Conservation (phyloP, 2,888 invertebrate genomes). For the Pycnomerus fuliginosus region DNA sequence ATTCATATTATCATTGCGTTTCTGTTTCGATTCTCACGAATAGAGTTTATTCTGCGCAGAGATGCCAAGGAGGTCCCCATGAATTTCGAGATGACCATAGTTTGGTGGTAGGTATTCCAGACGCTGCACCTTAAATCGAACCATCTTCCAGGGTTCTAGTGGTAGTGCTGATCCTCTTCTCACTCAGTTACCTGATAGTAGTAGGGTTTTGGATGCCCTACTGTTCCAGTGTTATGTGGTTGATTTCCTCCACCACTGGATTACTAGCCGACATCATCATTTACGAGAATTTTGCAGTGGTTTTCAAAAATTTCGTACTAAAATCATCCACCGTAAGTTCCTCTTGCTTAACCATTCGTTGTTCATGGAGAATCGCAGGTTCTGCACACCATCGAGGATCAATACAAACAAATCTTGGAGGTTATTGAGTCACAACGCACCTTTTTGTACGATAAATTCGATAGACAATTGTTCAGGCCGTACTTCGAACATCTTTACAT, state of each 20-base stretch:
- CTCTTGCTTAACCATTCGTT: too few species aligned
- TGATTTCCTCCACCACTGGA: conserved; percentile 25
- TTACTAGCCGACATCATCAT: conserved; percentile 29
- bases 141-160: too few species aligned
- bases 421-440: conserved; percentile 30
- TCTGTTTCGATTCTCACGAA: background rate
- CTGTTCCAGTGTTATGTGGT: conserved; percentile 34
- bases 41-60: too few species aligned
- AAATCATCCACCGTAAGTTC: too few species aligned
- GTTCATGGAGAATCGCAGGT: too few species aligned
- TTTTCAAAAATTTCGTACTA: conserved; percentile 4
- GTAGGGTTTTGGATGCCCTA: conserved; percentile 37
- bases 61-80: too few species aligned
- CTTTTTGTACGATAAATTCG: conserved; percentile 31
- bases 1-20: background rate
- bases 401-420: background rate
- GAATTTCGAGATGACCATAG: too few species aligned
- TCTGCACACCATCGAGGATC: background rate
- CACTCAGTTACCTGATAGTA: conserved; percentile 26
- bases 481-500: conserved; percentile 33
- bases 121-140: too few species aligned
- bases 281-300: conserved; percentile 30
- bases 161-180: conserved; percentile 13
- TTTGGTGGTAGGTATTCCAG: too few species aligned
- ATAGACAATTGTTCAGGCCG: conserved; percentile 29